These are phyloP conservation scores for Limenitis arthemis DNA, from an alignment of 2,888 invertebrate species.

Conservation along the genomic window DNA sequence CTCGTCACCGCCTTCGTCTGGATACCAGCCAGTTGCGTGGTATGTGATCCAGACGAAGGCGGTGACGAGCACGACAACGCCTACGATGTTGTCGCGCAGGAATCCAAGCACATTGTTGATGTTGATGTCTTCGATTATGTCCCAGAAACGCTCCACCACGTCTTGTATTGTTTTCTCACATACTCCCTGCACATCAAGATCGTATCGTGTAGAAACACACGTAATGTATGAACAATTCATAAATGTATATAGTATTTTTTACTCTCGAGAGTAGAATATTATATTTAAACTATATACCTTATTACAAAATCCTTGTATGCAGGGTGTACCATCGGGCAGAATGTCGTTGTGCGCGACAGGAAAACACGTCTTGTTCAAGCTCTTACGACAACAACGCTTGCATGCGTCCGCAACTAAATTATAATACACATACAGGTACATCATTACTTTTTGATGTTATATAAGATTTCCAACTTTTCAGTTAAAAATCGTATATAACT, in stretches of 20 bases:
- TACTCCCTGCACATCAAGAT: constrained; percentile 75
- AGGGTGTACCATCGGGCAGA: constrained; percentile 93
- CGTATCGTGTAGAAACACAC: neutral
- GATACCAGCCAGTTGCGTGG: constrained; percentile 88
- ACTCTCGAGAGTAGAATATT: too few species aligned
- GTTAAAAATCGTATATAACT: too few species aligned
- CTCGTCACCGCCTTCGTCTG: too few species aligned
- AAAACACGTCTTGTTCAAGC: constrained; percentile 92
- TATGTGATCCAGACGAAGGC: constrained; percentile 96
- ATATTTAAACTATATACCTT: constrained; percentile 69
- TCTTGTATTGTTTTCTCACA: constrained; percentile 96
- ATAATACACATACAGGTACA: neutral
- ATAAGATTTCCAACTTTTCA: too few species aligned
- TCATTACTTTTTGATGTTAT: too few species aligned
- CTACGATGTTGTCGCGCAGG: constrained; percentile 93
- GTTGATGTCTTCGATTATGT: constrained; percentile 96
- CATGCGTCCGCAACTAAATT: constrained; percentile 91
- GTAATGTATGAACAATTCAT: too few species aligned
- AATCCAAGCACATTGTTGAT: constrained; percentile 93
- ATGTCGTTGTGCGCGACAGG: constrained; percentile 92
- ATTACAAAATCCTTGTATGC: constrained; percentile 97
- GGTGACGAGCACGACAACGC: constrained; percentile 91
- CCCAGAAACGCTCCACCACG: constrained; percentile 96
- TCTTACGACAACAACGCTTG: constrained; percentile 93
- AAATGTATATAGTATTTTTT: too few species aligned